These are phyloP conservation scores for Mormyrops attenuatus DNA, from an alignment of 2,797 vertebrate genomes.

Conservation along the genomic window DNA sequence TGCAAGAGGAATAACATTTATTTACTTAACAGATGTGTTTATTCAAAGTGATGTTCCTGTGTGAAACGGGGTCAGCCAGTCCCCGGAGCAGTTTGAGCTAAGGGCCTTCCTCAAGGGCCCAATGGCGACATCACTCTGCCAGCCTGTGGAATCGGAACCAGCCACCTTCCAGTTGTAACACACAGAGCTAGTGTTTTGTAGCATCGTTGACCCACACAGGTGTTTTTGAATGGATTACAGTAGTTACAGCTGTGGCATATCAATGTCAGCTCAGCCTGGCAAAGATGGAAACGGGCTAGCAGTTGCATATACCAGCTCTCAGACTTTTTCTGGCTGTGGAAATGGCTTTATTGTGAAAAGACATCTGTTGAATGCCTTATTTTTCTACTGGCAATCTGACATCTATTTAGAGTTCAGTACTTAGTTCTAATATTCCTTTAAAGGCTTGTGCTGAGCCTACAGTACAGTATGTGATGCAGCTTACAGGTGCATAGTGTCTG, in stretches of 20 bases:
- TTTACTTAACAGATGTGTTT: background rate
- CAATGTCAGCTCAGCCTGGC: background rate
- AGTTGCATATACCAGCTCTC: background rate
- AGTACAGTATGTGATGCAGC: background rate
- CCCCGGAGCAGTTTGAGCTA: background rate
- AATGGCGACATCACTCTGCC: background rate
- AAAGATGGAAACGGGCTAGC: background rate
- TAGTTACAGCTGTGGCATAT: background rate
- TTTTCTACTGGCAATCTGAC: background rate
- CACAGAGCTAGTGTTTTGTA: background rate
- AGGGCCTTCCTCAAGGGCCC: background rate
- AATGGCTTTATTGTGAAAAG: background rate
- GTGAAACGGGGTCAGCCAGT: background rate
- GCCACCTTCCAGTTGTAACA: background rate
- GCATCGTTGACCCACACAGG: background rate
- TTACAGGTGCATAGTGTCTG: background rate
- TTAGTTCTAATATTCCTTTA: background rate
- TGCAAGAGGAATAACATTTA: background rate
- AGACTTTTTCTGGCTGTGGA: background rate
- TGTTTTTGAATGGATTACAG: background rate
- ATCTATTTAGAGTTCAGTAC: background rate
- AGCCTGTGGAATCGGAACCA: background rate
- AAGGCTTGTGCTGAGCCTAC: background rate
- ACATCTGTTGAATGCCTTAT: background rate
- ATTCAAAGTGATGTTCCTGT: background rate